Percentiles rank a stretch among this genome's conserved stretches.
These are phyloP conservation scores for Anastrepha obliqua DNA, from an alignment of 1,140 invertebrate species.

Conservation along the genomic window DNA sequence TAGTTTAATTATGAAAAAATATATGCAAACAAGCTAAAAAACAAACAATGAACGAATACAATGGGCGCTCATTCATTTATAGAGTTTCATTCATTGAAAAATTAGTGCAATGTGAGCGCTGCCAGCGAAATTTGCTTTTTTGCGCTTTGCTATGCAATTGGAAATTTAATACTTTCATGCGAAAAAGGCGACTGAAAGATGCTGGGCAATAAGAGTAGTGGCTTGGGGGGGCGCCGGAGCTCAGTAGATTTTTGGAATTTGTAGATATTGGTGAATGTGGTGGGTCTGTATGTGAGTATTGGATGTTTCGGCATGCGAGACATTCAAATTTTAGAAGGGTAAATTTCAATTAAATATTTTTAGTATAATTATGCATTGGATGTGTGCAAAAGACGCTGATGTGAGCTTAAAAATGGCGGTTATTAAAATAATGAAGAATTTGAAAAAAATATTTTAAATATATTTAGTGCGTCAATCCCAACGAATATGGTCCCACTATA, in stretches of 20 bases:
- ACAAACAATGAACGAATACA: background rate
- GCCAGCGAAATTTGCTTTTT: background rate
- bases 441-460: too few species aligned
- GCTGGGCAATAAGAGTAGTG: background rate
- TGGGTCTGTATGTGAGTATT: background rate
- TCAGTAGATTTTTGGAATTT: background rate
- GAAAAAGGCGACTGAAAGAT: background rate
- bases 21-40: background rate
- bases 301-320: background rate
- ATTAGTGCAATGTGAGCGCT: background rate
- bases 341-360: background rate
- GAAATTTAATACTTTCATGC: background rate
- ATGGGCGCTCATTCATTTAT: background rate
- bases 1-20: background rate
- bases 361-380: background rate
- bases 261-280: background rate
- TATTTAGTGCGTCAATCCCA: too few species aligned
- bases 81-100: background rate
- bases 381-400: too few species aligned
- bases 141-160: slow-evolving; percentile 5
- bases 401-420: too few species aligned
- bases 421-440: too few species aligned
- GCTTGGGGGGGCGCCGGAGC: background rate
- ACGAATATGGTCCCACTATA: too few species aligned
- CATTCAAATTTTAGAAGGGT: background rate